phyloP scores from a whole-genome alignment of 64 coral and sea anemone genomes.

The Stichodactyla helianthus region DNA sequence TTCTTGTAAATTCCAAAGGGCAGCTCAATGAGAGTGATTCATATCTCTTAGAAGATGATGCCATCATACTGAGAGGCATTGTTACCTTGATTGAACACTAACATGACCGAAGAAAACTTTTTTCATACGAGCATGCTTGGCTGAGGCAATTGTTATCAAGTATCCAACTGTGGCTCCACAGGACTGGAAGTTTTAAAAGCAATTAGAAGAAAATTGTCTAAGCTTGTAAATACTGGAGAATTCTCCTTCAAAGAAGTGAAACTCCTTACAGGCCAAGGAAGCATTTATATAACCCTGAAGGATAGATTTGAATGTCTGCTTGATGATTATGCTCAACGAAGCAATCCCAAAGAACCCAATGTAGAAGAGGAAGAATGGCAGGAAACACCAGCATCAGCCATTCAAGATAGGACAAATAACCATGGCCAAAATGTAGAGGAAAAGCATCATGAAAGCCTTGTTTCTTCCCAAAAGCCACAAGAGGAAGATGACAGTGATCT shows the following conservation, averaged over 20 bases:
- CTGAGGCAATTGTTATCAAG: background rate
- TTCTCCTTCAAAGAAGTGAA: constrained; percentile 20
- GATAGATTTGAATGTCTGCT: background rate
- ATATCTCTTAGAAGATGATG: constrained; percentile 7
- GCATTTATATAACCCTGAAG: background rate
- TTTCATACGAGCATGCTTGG: constrained; percentile 4
- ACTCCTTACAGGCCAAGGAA: constrained; percentile 16
- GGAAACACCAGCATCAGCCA: background rate
- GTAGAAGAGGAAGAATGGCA: background rate
- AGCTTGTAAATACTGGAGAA: constrained; percentile 33
- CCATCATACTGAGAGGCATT: constrained; percentile 22
- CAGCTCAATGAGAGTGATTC: background rate
- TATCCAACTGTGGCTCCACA: background rate
- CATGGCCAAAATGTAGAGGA: constrained; percentile 3
- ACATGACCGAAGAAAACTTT: background rate
- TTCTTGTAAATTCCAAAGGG: background rate
- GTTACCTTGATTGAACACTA: background rate
- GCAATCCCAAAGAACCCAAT: background rate
- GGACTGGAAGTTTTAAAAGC: constrained; percentile 28
- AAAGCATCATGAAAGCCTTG: background rate
- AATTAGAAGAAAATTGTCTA: constrained; percentile 5
- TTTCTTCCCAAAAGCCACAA: background rate
- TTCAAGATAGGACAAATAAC: background rate
- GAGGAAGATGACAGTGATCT: constrained; percentile 5
- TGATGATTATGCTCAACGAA: background rate